Percentiles rank a stretch among this genome's conserved stretches.
These are phyloP conservation scores for Psittacula cyanocephala DNA, from an alignment of 2,113 vertebrate species.

Conservation along the genomic window DNA sequence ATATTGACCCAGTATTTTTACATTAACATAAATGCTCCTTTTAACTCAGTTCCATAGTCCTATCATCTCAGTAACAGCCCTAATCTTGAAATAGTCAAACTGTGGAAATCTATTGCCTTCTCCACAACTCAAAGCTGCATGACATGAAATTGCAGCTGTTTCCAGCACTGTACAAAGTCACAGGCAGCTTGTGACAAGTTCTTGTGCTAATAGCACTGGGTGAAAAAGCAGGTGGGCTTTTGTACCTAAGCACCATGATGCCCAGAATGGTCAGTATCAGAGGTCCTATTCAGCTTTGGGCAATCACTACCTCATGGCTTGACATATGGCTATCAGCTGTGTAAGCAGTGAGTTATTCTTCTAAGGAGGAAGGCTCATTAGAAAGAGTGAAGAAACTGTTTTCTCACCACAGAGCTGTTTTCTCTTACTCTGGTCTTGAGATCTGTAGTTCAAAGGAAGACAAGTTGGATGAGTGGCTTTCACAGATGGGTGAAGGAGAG, in stretches of 20 bases:
- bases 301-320: not conserved
- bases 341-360: not conserved
- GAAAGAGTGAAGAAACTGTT: not conserved
- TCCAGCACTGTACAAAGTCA: not conserved
- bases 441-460: constrained; percentile 14
- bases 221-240: not conserved
- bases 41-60: not conserved
- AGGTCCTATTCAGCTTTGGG: not conserved
- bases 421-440: not conserved
- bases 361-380: not conserved
- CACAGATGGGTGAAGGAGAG: not conserved
- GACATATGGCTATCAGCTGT: constrained; percentile 45
- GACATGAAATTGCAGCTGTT: not conserved
- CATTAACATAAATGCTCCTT: not conserved
- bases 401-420: not conserved
- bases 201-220: not conserved
- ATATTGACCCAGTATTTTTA: not conserved
- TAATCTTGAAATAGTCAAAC: not conserved
- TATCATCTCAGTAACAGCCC: not conserved
- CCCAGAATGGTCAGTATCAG: not conserved
- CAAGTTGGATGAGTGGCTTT: not conserved
- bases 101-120: not conserved
- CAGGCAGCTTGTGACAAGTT: not conserved
- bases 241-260: not conserved
- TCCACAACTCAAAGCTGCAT: not conserved